Conservation (phyloP, 2,113 vertebrate genomes). For the Corapipo altera region DNA sequence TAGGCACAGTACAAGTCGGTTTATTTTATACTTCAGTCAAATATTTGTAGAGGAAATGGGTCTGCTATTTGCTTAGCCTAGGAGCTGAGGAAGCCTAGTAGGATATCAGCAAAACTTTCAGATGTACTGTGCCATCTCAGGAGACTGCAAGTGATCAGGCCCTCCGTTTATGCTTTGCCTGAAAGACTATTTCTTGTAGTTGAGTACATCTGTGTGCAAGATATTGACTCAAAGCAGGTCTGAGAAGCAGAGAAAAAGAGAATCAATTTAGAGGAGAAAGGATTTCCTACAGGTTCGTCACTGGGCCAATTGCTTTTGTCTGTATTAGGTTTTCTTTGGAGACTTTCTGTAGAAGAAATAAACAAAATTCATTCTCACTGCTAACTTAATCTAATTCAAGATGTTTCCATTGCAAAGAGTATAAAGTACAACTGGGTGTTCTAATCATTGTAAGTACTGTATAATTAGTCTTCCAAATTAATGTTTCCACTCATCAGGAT, state of each 20-base stretch:
- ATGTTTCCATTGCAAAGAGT: background rate
- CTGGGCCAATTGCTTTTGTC: background rate
- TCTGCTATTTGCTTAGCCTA: background rate
- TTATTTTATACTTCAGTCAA: background rate
- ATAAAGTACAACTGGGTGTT: slow-evolving; percentile 22
- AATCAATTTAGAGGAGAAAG: background rate
- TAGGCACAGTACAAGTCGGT: background rate
- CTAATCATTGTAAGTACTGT: slow-evolving; percentile 60
- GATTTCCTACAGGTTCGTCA: background rate
- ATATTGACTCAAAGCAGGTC: background rate
- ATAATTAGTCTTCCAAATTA: slow-evolving; percentile 74
- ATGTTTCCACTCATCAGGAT: slow-evolving; percentile 70
- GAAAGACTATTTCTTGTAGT: background rate
- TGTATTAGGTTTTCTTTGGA: background rate
- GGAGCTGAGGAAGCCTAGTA: background rate
- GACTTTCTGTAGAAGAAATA: background rate
- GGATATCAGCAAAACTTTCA: background rate
- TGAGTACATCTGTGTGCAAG: background rate
- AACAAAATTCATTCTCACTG: background rate
- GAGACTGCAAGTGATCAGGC: background rate
- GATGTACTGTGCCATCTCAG: background rate
- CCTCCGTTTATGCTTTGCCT: background rate
- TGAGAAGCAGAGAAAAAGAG: slow-evolving; percentile 1
- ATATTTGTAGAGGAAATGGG: background rate
- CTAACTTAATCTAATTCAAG: slow-evolving; percentile 24